Evolutionary conservation across 2,888 invertebrate species (phyloP).

Genomic region (Calephelis perditalis): DNA sequence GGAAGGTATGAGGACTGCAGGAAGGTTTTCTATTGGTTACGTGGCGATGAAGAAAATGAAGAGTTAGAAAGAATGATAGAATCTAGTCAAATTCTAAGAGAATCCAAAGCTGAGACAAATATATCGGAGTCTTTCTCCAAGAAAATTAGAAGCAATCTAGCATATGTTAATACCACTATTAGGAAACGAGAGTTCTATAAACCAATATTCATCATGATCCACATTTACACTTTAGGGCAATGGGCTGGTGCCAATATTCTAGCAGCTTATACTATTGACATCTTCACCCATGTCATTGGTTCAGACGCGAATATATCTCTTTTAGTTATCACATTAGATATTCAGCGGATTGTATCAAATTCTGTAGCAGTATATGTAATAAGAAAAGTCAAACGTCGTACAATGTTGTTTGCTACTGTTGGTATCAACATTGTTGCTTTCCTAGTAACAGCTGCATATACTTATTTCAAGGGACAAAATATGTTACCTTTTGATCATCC

Average conservation of each 20-base stretch:
- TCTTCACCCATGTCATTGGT: conserved; percentile 50
- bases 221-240: conserved; percentile 48
- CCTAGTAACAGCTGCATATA: conserved; percentile 44
- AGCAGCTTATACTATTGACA: conserved; percentile 48
- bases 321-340: conserved; percentile 50
- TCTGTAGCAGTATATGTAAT: conserved; percentile 51
- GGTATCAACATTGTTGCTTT: conserved; percentile 44
- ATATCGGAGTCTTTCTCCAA: conserved; percentile 36
- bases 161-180: conserved; percentile 40
- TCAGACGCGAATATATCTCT: conserved; percentile 41
- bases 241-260: conserved; percentile 55
- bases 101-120: conserved; percentile 37
- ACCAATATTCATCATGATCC: conserved; percentile 54
- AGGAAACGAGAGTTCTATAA: conserved; percentile 50
- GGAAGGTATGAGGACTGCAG: conserved; percentile 73
- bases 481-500: conserved; percentile 42
- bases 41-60: conserved; percentile 65
- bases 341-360: conserved; percentile 54
- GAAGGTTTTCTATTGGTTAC: conserved; percentile 72
- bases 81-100: conserved; percentile 42
- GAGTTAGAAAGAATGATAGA: conserved; percentile 48
- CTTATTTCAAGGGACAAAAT: conserved; percentile 38
- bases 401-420: conserved; percentile 46
- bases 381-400: conserved; percentile 52
- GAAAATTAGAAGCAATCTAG: conserved; percentile 35